Percentiles rank a stretch among this genome's conserved stretches.
These are phyloP conservation scores for Calyptommatus sinebrachiatus DNA, from an alignment of 2,113 vertebrate genomes.

Conservation along the genomic window DNA sequence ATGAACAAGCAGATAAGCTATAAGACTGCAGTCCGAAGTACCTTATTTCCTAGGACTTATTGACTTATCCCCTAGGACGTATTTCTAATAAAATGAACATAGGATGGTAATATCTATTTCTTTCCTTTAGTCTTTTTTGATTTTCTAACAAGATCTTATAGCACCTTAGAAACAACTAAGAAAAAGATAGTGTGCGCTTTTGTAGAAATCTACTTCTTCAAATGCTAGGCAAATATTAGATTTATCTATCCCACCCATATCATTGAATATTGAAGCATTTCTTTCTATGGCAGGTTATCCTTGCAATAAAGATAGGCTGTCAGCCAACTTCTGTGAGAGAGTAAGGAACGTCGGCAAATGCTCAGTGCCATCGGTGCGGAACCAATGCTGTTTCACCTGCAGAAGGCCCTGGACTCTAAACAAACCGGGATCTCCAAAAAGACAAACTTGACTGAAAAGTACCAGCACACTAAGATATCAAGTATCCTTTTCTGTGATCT, in stretches of 20 bases:
- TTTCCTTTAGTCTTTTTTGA: not conserved
- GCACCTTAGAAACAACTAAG: too few relatives aligned
- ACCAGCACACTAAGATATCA: not conserved
- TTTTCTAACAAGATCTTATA: too few relatives aligned
- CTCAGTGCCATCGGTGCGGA: slow-evolving; percentile 75
- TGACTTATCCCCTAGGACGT: not conserved
- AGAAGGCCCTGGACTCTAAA: slow-evolving; percentile 31
- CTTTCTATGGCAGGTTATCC: slow-evolving; percentile 60
- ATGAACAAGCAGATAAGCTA: too few relatives aligned
- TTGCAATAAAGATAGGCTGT: slow-evolving; percentile 88
- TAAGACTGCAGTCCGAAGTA: not conserved
- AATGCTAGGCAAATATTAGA: not conserved
- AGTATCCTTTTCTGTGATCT: not conserved
- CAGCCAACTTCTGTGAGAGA: slow-evolving; percentile 84
- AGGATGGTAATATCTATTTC: not conserved
- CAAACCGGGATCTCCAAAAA: slow-evolving; percentile 46
- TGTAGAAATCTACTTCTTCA: too few relatives aligned
- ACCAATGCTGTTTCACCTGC: slow-evolving; percentile 88
- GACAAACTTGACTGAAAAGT: not conserved
- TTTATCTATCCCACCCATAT: not conserved
- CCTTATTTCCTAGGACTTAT: not conserved
- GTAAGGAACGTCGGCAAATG: slow-evolving; percentile 87
- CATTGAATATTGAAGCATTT: not conserved
- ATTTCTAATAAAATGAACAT: not conserved
- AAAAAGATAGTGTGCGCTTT: too few relatives aligned